Percentiles rank a stretch among this genome's conserved stretches.
Conservation (phyloP, 1,140 invertebrate genomes). For the Cydia splendana region DNA sequence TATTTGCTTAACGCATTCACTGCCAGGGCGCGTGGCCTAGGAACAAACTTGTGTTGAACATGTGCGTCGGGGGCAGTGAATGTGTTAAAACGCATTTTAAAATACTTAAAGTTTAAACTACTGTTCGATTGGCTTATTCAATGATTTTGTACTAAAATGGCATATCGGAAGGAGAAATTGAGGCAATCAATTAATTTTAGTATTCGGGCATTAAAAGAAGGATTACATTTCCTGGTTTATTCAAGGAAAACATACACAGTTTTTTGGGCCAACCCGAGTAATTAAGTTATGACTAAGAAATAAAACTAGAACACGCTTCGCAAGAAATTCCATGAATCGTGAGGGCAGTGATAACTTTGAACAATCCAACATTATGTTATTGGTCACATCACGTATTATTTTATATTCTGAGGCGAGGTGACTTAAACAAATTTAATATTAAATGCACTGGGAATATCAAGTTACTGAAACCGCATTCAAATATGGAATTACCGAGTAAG, state of each 20-base stretch:
- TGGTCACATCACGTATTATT: conserved; percentile 29
- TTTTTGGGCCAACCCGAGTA: not conserved
- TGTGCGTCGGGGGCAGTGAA: too few relatives aligned
- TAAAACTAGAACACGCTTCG: not conserved
- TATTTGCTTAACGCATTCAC: too few relatives aligned
- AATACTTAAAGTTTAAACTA: too few relatives aligned
- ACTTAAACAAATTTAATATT: conserved; percentile 18
- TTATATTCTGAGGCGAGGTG: not conserved
- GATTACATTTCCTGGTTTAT: too few relatives aligned
- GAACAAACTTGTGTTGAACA: too few relatives aligned
- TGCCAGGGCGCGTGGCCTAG: too few relatives aligned
- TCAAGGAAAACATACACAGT: not conserved
- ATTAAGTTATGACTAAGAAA: not conserved
- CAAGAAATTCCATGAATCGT: conserved; percentile 16
- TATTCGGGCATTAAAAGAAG: too few relatives aligned
- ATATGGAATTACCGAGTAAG: not conserved
- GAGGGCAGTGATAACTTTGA: not conserved
- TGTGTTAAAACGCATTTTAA: too few relatives aligned
- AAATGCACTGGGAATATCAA: conserved; percentile 11
- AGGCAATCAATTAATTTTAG: too few relatives aligned
- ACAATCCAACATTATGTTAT: conserved; percentile 22
- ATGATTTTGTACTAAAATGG: too few relatives aligned
- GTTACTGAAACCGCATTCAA: not conserved
- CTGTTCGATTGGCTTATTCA: too few relatives aligned
- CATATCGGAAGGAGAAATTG: too few relatives aligned